Evolutionary conservation across 1,140 invertebrate species (phyloP).

Genomic region (Drosophila obscura): DNA sequence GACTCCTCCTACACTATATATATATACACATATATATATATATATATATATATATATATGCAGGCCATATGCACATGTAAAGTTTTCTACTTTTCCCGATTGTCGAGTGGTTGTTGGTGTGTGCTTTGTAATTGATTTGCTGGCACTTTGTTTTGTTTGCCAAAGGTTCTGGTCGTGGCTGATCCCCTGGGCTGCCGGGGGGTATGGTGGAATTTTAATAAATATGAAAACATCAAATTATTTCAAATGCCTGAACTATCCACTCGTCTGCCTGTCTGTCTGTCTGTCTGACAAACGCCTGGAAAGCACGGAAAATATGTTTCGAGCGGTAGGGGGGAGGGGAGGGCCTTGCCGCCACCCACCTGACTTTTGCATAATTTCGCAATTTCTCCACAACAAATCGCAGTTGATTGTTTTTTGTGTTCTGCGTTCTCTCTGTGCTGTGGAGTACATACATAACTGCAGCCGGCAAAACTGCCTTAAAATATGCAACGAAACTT

Average conservation of each 20-base stretch:
- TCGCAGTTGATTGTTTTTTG: conserved; percentile 80
- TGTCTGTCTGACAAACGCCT: conserved; percentile 62
- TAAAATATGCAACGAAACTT: conserved; percentile 82
- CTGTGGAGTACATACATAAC: conserved; percentile 61
- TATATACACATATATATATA: conserved; percentile 7
- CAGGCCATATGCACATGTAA: conserved; percentile 4
- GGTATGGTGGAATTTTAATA: conserved; percentile 67
- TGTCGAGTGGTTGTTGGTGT: conserved; percentile 51
- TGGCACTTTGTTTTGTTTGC: conserved; percentile 75
- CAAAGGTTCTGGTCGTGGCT: conserved; percentile 20
- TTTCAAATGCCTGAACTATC: conserved; percentile 77
- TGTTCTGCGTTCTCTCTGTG: conserved; percentile 19
- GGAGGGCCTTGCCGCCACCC: not conserved
- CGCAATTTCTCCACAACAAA: conserved; percentile 80
- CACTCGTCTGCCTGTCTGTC: conserved; percentile 19
- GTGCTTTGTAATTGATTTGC: conserved; percentile 75
- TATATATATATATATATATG: conserved; percentile 11
- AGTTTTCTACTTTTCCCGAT: conserved; percentile 9
- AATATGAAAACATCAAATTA: conserved; percentile 83
- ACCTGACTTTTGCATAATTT: conserved; percentile 73
- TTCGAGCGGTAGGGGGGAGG: conserved; percentile 18
- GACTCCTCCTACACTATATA: conserved; percentile 16
- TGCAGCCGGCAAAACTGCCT: conserved; percentile 71
- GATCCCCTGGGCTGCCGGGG: not conserved
- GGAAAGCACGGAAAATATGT: conserved; percentile 71